phyloP scores from a whole-genome alignment of 2,797 vertebrate genomes.

The Botia almorhae region DNA sequence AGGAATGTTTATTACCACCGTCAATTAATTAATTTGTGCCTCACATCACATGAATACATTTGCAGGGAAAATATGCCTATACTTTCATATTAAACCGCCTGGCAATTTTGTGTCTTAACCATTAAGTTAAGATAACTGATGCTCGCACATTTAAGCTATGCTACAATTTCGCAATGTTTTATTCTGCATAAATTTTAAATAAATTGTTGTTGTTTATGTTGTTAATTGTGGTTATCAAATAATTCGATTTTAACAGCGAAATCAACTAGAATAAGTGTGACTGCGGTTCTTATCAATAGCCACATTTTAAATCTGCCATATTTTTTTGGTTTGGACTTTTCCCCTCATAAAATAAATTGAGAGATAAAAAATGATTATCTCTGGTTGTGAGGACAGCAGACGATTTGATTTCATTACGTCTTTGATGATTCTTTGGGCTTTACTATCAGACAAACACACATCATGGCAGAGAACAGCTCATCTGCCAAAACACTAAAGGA shows the following conservation, averaged over 20 bases:
- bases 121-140: too few species aligned
- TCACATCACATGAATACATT: background rate
- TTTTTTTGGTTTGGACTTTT: background rate
- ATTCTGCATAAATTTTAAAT: too few species aligned
- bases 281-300: background rate
- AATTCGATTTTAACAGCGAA: too few species aligned
- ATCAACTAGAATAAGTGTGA: background rate
- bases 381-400: constrained; percentile 65
- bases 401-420: constrained; percentile 74
- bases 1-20: background rate
- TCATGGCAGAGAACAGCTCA: constrained; percentile 78
- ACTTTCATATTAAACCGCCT: too few species aligned
- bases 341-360: background rate
- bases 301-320: background rate
- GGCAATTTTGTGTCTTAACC: too few species aligned
- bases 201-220: too few species aligned
- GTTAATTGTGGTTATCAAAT: too few species aligned
- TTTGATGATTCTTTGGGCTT: constrained; percentile 65
- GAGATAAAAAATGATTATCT: constrained; percentile 38
- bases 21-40: background rate
- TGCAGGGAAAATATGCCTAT: background rate
- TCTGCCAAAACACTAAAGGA: constrained; percentile 70
- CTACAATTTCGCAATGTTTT: too few species aligned
- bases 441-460: constrained; percentile 73
- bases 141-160: too few species aligned